Evolutionary conservation across 2,113 vertebrate species (phyloP), one percentile per base, ranked within the genome.

Genomic region (Mesoclemmys tuberculata): DNA sequence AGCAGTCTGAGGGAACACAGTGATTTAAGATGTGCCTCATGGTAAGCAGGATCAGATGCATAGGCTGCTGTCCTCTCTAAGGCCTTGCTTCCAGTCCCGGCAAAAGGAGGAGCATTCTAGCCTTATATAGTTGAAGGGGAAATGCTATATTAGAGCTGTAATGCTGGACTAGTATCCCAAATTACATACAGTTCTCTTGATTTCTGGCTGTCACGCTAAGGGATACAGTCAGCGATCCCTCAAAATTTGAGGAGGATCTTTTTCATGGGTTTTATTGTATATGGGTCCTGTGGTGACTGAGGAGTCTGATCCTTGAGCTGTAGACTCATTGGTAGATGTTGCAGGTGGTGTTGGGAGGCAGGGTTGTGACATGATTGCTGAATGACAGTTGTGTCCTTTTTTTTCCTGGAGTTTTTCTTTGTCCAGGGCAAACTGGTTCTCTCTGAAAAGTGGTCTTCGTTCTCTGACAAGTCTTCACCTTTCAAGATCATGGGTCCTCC

Each of bases 141-240:
- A 38, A 10, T 21, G 8, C 27, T 48, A 52, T 3, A 84, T 5
- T 41, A 1, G 44, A 93, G 22, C 4, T 38, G 16, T 89, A 52
- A 44, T 29, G 49, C 5, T 87, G 27, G 3, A 1, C 3, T 1
- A 89, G 14, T 2, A 13, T 13, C 3, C 21, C n/a, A 79, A n/a
- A 71, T 71, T 71, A 22, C 18, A 71, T 38, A n/a, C 64, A 19
- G 16, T 68, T 68, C n/a, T 18, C 35, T n/a, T 68, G 18, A n/a
- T 68, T 68, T 68, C 64, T n/a, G 64, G 35, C 35, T n/a, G 35
- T 38, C 64, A n/a, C 61, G 35, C 61, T 64, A 68, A 4, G 8
- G 35, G 61, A 16, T 52, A 52, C 5, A 13, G 14, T 52, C 51
- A 52, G 51, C 13, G 51, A 52, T 16, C 16, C 51, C 16, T 52